These are phyloP conservation scores for Fratercula arctica DNA, from an alignment of 2,797 vertebrate genomes.

Conservation along the genomic window DNA sequence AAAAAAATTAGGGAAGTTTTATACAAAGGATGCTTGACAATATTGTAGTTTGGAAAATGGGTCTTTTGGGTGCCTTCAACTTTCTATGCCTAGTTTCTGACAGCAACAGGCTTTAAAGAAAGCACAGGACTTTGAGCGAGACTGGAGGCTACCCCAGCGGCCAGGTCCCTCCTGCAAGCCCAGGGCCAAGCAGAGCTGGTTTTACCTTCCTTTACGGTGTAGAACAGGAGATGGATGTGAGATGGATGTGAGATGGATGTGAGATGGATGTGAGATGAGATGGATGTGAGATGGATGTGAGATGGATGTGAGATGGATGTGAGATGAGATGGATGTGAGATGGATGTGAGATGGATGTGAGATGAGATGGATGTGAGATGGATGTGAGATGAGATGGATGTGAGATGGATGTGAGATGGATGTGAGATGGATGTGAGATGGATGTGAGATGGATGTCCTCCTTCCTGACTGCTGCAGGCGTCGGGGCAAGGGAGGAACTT, in stretches of 20 bases:
- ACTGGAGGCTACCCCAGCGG: fast-evolving
- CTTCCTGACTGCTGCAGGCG: background rate
- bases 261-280: too few relatives aligned
- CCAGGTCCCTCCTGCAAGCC: background rate
- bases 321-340: too few relatives aligned
- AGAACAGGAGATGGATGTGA: background rate
- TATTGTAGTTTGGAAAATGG: background rate
- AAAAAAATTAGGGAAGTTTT: background rate
- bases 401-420: too few relatives aligned
- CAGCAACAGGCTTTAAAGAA: background rate
- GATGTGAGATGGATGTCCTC: too few relatives aligned
- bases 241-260: too few relatives aligned
- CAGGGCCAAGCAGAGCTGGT: background rate
- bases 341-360: too few relatives aligned
- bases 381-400: too few relatives aligned
- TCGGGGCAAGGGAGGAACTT: background rate
- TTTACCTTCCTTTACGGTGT: background rate
- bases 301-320: fast-evolving
- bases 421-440: too few relatives aligned
- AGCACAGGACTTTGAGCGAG: background rate
- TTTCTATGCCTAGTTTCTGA: background rate
- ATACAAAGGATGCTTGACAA: background rate
- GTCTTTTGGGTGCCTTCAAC: background rate
- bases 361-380: too few relatives aligned
- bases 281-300: too few relatives aligned